Conservation (phyloP, 2,797 vertebrate species). For the Delichon dasypus region DNA sequence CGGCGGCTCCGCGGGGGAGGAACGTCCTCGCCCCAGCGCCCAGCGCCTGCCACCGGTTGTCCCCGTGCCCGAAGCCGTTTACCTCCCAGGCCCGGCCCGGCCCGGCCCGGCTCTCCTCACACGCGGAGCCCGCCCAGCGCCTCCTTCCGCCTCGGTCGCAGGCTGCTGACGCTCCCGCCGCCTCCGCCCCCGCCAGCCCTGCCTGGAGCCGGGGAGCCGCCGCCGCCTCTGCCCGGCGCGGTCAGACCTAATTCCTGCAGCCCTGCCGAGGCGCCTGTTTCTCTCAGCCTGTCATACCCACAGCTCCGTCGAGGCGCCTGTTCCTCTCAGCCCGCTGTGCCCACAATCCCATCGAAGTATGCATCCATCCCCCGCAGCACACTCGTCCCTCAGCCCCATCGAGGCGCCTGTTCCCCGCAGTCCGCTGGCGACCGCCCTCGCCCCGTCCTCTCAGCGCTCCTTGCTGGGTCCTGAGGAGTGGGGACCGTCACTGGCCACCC, state of each 20-base stretch:
- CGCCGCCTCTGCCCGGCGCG: accelerated
- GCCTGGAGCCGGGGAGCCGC: neutral
- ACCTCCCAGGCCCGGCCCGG: conserved; percentile 16
- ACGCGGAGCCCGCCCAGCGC: conserved; percentile 18
- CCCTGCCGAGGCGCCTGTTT: accelerated
- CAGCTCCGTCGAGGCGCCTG: neutral
- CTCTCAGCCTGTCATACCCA: neutral
- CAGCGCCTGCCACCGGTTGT: neutral
- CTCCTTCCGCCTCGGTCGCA: conserved; percentile 37
- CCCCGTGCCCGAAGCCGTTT: neutral
- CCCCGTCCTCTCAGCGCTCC: neutral
- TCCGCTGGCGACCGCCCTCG: too few species aligned
- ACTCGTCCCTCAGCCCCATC: neutral
- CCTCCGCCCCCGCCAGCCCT: conserved; percentile 7
- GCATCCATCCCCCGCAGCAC: neutral
- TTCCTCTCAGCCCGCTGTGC: neutral
- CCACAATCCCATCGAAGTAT: neutral
- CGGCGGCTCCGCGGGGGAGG: neutral
- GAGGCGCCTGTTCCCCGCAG: neutral
- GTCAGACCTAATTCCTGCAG: accelerated
- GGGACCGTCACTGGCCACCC: neutral
- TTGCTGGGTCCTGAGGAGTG: neutral
- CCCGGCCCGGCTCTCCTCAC: neutral
- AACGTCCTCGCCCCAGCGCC: neutral
- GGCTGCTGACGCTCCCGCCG: conserved; percentile 61